phyloP scores from a whole-genome alignment of 92 coral and sea anemone genomes.

The Phymanthus crucifer region DNA sequence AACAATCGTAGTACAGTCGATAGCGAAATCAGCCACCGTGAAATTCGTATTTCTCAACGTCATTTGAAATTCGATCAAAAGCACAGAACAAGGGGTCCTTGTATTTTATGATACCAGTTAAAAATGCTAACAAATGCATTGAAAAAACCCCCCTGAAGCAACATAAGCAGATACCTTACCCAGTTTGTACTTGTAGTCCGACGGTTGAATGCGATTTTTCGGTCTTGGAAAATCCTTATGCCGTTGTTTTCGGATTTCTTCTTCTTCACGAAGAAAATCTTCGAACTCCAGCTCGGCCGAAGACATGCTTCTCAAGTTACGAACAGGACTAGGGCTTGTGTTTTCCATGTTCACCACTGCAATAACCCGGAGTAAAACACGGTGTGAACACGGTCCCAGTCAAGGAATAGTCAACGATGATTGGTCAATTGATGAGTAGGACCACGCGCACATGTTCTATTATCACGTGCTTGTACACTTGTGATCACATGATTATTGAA shows the following conservation, averaged over 20 bases:
- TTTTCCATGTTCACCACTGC: not conserved
- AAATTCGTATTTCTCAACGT: too few relatives aligned
- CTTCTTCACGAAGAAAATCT: conserved; percentile 36
- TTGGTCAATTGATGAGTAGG: not conserved
- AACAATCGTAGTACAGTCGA: too few relatives aligned
- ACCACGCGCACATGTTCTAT: conserved; percentile 26
- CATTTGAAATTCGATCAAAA: too few relatives aligned
- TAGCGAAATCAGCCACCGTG: too few relatives aligned
- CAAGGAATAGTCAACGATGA: not conserved
- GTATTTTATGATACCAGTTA: not conserved
- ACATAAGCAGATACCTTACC: conserved; percentile 46
- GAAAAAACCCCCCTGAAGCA: not conserved
- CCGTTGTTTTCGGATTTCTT: conserved; percentile 17
- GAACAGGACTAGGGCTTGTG: not conserved
- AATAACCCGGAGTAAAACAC: not conserved
- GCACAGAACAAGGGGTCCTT: too few relatives aligned
- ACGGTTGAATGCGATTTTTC: conserved; percentile 63
- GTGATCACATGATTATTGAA: conserved; percentile 39
- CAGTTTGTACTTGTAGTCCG: conserved; percentile 87
- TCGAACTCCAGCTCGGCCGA: conserved; percentile 39
- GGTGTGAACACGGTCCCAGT: too few relatives aligned
- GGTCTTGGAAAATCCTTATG: conserved; percentile 9
- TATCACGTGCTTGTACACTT: conserved; percentile 44
- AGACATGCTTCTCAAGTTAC: conserved; percentile 7
- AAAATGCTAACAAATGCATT: not conserved